A percentile compares a stretch with the other conserved stretches of the same genome.
phyloP scores from a whole-genome alignment of 2,113 vertebrate genomes.

The Strigops habroptila region DNA sequence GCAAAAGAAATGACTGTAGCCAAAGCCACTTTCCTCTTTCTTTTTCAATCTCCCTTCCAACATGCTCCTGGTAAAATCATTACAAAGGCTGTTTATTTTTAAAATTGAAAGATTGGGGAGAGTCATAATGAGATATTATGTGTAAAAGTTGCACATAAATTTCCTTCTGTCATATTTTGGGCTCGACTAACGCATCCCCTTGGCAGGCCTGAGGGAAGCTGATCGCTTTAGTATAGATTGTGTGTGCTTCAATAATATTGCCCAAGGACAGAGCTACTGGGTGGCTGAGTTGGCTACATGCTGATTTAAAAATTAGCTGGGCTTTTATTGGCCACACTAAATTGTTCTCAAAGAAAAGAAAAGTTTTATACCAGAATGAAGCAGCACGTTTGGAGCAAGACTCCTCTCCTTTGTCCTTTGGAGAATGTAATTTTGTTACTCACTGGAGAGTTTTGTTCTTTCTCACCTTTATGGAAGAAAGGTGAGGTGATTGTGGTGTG shows the following conservation, averaged over 20 bases:
- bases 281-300: constrained; percentile 83
- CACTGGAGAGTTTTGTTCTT: neutral
- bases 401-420: neutral
- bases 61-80: constrained; percentile 82
- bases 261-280: constrained; percentile 81
- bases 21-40: constrained; percentile 69
- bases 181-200: constrained; percentile 76
- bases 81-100: constrained; percentile 85
- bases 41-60: constrained; percentile 79
- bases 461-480: neutral
- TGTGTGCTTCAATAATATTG: constrained; percentile 78
- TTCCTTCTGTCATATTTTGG: constrained; percentile 86
- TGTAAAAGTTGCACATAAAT: constrained; percentile 90
- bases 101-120: constrained; percentile 88
- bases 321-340: constrained; percentile 78
- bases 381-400: constrained; percentile 40
- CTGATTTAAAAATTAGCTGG: constrained; percentile 85
- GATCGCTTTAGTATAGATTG: constrained; percentile 89
- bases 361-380: constrained; percentile 63
- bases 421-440: neutral
- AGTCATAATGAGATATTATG: constrained; percentile 88
- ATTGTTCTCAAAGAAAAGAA: constrained; percentile 65
- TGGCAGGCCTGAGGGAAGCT: constrained; percentile 78
- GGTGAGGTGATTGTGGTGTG: neutral
- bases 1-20: constrained; percentile 52